Conservation (phyloP, 92 coral and sea anemone species). For the Bergia puertoricense region DNA sequence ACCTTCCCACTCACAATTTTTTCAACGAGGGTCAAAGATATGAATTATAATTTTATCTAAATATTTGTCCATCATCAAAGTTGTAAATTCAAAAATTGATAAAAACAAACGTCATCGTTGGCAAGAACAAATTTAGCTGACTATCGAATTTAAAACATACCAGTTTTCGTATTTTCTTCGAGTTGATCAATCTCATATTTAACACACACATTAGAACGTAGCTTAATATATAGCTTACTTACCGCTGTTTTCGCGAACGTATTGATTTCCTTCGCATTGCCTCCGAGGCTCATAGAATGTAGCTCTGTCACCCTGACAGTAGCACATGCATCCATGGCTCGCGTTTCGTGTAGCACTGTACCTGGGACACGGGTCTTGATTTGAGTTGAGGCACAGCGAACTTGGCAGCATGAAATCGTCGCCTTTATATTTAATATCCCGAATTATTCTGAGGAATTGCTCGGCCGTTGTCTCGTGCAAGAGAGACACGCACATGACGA, state of each 20-base stretch:
- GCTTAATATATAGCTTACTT: background rate
- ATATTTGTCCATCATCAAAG: background rate
- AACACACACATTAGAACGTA: too few species aligned
- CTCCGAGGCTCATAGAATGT: constrained; percentile 26
- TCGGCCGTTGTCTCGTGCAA: background rate
- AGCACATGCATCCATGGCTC: constrained; percentile 10
- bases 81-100: background rate
- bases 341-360: constrained; percentile 16
- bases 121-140: background rate
- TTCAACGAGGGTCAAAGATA: background rate
- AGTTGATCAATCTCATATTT: too few species aligned
- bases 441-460: background rate
- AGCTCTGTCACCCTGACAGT: background rate
- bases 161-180: too few species aligned
- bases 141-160: too few species aligned
- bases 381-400: constrained; percentile 17
- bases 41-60: too few species aligned
- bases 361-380: background rate
- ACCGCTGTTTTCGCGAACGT: constrained; percentile 3
- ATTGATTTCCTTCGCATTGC: background rate
- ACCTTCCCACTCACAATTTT: background rate
- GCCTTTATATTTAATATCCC: constrained; percentile 7
- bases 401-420: constrained; percentile 13
- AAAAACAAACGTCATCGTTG: background rate
- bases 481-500: background rate